Evolutionary conservation across 2,888 invertebrate genomes (phyloP).

Genomic region (Drosophila lutescens): DNA sequence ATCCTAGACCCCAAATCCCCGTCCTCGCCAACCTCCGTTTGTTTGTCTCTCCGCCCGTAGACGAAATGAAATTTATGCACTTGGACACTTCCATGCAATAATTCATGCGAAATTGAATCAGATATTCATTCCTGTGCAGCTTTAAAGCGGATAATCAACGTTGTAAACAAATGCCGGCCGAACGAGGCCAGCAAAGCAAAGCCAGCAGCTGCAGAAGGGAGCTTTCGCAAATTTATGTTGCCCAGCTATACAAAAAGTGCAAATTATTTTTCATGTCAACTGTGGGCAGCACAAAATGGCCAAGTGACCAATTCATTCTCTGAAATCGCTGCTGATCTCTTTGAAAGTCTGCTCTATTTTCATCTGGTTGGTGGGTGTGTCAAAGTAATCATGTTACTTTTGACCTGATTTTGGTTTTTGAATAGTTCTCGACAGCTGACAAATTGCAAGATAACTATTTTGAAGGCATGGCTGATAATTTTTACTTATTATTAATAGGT

Average conservation of each 20-base stretch:
- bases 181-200: conserved; percentile 25
- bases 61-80: conserved; percentile 79
- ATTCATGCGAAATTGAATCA: conserved; percentile 81
- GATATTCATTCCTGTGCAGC: conserved; percentile 75
- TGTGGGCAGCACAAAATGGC: conserved; percentile 35
- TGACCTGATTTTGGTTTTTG: too few relatives aligned
- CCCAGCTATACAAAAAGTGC: conserved; percentile 50
- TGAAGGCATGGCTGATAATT: too few relatives aligned
- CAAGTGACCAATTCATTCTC: conserved; percentile 20
- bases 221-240: conserved; percentile 60
- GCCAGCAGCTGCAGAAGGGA: conserved; percentile 25
- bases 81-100: conserved; percentile 77
- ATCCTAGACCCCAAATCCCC: conserved; percentile 17
- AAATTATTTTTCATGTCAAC: conserved; percentile 51
- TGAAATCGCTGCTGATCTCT: conserved; percentile 5
- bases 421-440: too few relatives aligned
- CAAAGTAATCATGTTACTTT: too few relatives aligned
- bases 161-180: conserved; percentile 60
- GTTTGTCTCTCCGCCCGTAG: conserved; percentile 47
- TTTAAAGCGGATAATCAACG: conserved; percentile 78
- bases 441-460: too few relatives aligned
- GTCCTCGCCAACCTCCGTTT: conserved; percentile 26
- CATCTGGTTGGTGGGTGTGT: neutral
- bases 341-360: conserved; percentile 1
- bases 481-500: too few relatives aligned